These are phyloP conservation scores for Cremastinae sp. DNA, from an alignment of 2,888 invertebrate species.

Conservation along the genomic window DNA sequence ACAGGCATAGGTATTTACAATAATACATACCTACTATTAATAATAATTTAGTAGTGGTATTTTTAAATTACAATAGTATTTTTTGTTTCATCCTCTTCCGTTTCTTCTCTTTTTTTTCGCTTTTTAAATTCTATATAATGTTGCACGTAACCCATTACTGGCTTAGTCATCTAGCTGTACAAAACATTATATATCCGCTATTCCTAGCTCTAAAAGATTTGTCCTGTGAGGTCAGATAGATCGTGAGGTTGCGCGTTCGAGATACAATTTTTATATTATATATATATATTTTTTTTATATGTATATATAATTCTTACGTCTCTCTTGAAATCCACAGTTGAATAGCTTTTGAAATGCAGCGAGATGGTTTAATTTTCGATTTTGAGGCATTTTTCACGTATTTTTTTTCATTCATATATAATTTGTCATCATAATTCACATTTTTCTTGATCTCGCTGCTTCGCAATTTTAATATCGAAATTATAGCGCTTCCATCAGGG, in stretches of 20 bases:
- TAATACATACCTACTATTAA: conserved; percentile 74
- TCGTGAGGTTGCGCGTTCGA: conserved; percentile 69
- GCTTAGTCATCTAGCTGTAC: conserved; percentile 79
- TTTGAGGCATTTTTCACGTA: conserved; percentile 42
- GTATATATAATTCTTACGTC: conserved; percentile 49
- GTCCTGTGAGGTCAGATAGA: conserved; percentile 76
- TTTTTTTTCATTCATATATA: conserved; percentile 31
- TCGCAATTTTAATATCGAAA: conserved; percentile 26
- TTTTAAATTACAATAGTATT: conserved; percentile 78
- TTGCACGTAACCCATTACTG: conserved; percentile 80
- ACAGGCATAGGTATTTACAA: conserved; percentile 77
- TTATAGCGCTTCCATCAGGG: conserved; percentile 20
- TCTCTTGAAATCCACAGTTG: conserved; percentile 38
- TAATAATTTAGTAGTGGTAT: conserved; percentile 72
- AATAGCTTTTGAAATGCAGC: conserved; percentile 42
- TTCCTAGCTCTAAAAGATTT: conserved; percentile 77
- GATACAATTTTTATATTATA: conserved; percentile 61
- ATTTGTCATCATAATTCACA: conserved; percentile 31
- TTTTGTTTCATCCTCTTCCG: conserved; percentile 61
- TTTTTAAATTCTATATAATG: conserved; percentile 74
- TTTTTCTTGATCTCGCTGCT: conserved; percentile 33
- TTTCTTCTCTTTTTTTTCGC: neutral
- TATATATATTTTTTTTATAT: conserved; percentile 32
- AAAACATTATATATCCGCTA: conserved; percentile 78
- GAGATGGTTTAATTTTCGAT: conserved; percentile 22